phyloP scores from a whole-genome alignment of 2,113 vertebrate species.

The Redunca redunca region DNA sequence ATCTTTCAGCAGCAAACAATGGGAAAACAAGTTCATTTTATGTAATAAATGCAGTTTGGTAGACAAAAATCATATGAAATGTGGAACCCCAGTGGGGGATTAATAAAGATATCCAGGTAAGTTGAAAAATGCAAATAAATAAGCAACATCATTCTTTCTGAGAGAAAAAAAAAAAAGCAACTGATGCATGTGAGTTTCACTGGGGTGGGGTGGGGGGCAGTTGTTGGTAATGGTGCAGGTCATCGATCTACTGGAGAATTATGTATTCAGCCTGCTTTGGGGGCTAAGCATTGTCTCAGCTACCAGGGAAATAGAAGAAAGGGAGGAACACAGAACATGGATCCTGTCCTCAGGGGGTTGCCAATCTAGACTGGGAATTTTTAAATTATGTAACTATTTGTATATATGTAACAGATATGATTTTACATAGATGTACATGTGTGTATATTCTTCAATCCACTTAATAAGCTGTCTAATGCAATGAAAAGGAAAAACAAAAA shows the following conservation, averaged over 20 bases:
- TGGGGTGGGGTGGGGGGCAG: fast-evolving
- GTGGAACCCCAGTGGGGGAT: neutral
- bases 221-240: neutral
- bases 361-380: neutral
- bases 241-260: neutral
- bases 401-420: neutral
- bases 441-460: neutral
- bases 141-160: neutral
- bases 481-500: neutral
- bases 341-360: neutral
- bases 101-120: neutral
- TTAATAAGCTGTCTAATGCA: neutral
- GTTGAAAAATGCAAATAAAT: conserved; percentile 19
- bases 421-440: neutral
- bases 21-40: neutral
- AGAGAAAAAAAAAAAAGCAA: neutral
- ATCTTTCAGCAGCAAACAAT: neutral
- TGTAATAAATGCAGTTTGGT: neutral
- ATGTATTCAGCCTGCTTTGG: neutral
- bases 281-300: neutral
- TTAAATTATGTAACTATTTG: neutral
- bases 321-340: neutral
- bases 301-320: neutral
- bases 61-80: conserved; percentile 25
- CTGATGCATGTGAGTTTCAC: neutral